Conservation (phyloP, 30 jellyfish, hydroid and myxozoan genomes). For the Aurelia aurita complex sp. Pacific region DNA sequence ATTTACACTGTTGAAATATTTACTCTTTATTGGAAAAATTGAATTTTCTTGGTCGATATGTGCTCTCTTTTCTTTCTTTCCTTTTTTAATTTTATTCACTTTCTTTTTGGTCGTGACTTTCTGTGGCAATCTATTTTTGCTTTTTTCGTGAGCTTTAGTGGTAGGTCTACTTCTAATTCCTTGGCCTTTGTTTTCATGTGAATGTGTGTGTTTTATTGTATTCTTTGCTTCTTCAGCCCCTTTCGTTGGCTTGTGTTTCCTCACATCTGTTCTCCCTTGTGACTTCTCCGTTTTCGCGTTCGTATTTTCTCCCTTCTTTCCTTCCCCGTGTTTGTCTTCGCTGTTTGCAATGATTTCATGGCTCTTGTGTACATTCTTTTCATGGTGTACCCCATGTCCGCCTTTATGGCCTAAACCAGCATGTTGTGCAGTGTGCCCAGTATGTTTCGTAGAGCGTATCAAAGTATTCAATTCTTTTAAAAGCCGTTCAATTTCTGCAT, state of each 20-base stretch:
- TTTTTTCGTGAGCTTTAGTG: background rate
- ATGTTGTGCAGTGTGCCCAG: too few species aligned
- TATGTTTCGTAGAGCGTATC: background rate
- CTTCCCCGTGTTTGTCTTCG: background rate
- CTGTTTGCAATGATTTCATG: background rate
- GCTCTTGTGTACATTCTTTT: background rate
- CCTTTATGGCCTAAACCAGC: background rate
- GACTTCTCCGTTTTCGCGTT: background rate
- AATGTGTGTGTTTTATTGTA: too few species aligned
- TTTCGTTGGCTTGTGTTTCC: background rate
- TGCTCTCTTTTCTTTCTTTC: too few species aligned
- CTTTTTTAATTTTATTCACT: background rate
- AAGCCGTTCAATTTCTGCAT: background rate
- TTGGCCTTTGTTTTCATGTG: too few species aligned
- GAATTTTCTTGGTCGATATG: background rate
- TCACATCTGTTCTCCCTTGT: background rate
- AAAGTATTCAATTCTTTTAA: background rate
- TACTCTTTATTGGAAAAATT: background rate
- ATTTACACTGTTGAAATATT: conserved; percentile 30
- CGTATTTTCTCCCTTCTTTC: background rate
- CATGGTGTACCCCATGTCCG: background rate
- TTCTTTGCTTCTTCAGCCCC: too few species aligned
- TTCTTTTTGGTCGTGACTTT: background rate
- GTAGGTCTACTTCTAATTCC: too few species aligned
- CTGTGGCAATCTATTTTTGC: background rate